A percentile compares a stretch with the other conserved stretches of the same genome.
These are phyloP conservation scores for Montipora foliosa DNA, from an alignment of 64 coral and sea anemone genomes.

Conservation along the genomic window DNA sequence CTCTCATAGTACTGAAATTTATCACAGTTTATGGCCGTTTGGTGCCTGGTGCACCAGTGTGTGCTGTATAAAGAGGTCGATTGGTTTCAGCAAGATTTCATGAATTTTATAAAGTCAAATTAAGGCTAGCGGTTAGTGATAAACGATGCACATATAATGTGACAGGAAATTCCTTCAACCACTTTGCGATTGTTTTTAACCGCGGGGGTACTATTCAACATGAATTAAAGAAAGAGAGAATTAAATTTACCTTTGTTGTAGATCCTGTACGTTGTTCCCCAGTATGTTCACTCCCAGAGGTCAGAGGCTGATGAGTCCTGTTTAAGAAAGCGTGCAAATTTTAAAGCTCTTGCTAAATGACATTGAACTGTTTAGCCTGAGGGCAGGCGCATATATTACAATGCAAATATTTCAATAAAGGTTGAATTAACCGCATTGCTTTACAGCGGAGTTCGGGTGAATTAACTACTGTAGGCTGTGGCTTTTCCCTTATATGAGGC, in stretches of 20 bases:
- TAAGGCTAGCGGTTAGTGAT: not conserved
- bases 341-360: not conserved
- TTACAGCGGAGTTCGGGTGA: not conserved
- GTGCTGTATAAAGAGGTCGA: too few species aligned
- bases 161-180: not conserved
- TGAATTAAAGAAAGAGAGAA: not conserved
- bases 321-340: not conserved
- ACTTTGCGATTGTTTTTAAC: not conserved
- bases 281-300: not conserved
- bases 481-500: too few species aligned
- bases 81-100: not conserved
- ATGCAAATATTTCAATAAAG: not conserved
- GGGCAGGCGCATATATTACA: not conserved
- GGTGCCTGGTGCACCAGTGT: too few species aligned
- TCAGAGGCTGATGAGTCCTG: not conserved
- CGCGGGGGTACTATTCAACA: not conserved
- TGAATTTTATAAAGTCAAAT: not conserved
- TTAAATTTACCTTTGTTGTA: not conserved
- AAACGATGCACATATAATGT: not conserved
- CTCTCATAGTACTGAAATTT: too few species aligned
- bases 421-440: not conserved
- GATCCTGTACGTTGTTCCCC: not conserved
- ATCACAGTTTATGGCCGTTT: too few species aligned
- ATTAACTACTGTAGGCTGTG: not conserved
- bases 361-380: constrained; percentile 7